Evolutionary conservation across 2,113 vertebrate species (phyloP).

Genomic region (Narcine bancroftii): DNA sequence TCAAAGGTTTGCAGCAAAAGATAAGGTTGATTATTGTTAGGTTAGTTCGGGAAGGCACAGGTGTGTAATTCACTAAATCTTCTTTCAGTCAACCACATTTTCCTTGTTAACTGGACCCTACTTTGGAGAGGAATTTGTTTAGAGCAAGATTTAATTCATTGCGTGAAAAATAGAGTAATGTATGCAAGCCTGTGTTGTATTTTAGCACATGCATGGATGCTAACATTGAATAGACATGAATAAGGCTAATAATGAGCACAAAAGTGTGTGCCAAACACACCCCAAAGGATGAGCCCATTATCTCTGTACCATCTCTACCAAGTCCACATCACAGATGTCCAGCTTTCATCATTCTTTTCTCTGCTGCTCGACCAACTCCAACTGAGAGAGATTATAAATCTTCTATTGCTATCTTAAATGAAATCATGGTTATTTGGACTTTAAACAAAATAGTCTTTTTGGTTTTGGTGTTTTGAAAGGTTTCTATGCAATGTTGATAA

Average conservation of each 20-base stretch:
- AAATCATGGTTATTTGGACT: slow-evolving; percentile 57
- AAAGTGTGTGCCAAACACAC: neutral
- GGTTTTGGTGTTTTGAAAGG: slow-evolving; percentile 47
- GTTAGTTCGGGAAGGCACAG: slow-evolving; percentile 61
- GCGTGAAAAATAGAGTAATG: slow-evolving; percentile 35
- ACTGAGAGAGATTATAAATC: slow-evolving; percentile 34
- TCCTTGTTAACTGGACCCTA: slow-evolving; percentile 43
- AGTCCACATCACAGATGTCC: neutral
- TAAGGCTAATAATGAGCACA: slow-evolving; percentile 41
- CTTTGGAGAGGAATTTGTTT: slow-evolving; percentile 44
- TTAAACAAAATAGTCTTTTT: slow-evolving; percentile 47
- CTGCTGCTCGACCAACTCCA: slow-evolving; percentile 16
- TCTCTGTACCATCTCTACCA: slow-evolving; percentile 33
- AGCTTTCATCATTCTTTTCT: slow-evolving; percentile 36
- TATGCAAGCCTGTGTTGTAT: slow-evolving; percentile 40
- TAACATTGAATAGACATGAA: slow-evolving; percentile 42
- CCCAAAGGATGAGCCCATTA: slow-evolving; percentile 43
- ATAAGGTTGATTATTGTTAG: slow-evolving; percentile 73
- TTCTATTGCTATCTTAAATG: slow-evolving; percentile 58
- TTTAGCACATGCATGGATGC: slow-evolving; percentile 37
- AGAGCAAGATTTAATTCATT: slow-evolving; percentile 43
- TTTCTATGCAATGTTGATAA: slow-evolving; percentile 52
- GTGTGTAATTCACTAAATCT: slow-evolving; percentile 59
- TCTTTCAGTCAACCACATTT: slow-evolving; percentile 39
- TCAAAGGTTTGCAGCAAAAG: slow-evolving; percentile 44